Evolutionary conservation across 2,888 invertebrate genomes (phyloP), one percentile per base, ranked within the genome.

Genomic region (Acrobasis consociella): DNA sequence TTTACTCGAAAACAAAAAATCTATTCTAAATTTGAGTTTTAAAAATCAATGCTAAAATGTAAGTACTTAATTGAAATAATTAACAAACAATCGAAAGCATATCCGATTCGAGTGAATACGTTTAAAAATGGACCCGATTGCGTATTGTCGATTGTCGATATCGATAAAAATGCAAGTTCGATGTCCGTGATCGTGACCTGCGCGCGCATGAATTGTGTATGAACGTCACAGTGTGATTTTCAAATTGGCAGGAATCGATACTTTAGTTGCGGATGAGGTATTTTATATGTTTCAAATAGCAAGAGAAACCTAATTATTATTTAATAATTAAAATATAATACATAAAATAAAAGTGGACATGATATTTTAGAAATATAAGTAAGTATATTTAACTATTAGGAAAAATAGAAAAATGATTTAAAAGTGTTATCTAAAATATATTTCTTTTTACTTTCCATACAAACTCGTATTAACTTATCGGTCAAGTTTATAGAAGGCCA

Each of bases 181-280:
- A 77, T 76, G 85, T 81, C 87, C 91, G 82, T 90, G 91, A 89
- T 88, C 91, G 87, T 91, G 91, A 91, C 91, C 91, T 79, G 88
- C 77, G 85, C 78, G 75, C 84, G 81, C 83, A 89, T 89, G 88
- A 81, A 91, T 90, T 86, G 80, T 87, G 86, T 80, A 90, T 90
- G 86, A 84, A 83, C 74, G 74, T 78, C 76, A 79, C 75, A 76
- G 75, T 72, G 75, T 79, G 66, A 69, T 72, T 71, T 71, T 69
- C 60, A 63, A 70, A 67, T 69, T 65, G 53, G 58, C 62, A 58
- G 49, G 55, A 65, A 65, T 60, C 66, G 64, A 65, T 62, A 50
- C 62, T 46, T 52, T 60, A 22, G 37, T 39, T 51, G 42, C 51
- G 67, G 69, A 69, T 59, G 63, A 60, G 67, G 67, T 38, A 65